phyloP scores from a whole-genome alignment of 2,113 vertebrate genomes.

The Anhinga rufa region DNA sequence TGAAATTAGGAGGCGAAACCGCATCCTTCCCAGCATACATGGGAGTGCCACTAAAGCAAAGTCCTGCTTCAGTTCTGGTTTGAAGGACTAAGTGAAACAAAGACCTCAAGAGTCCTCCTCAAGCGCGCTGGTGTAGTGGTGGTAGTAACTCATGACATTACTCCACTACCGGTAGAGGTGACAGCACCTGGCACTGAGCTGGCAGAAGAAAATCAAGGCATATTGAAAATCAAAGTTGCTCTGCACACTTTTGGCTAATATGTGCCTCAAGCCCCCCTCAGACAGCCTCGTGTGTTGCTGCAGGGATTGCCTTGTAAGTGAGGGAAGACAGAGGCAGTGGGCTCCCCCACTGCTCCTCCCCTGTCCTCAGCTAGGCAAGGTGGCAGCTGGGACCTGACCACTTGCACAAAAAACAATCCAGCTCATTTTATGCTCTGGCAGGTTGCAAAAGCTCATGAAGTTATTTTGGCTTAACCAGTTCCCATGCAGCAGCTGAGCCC shows the following conservation, averaged over 20 bases:
- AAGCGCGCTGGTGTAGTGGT: rapidly evolving
- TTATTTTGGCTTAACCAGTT: neutral
- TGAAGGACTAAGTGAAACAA: neutral
- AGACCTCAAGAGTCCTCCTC: neutral
- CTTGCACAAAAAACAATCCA: neutral
- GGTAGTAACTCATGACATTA: neutral
- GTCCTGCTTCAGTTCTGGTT: neutral
- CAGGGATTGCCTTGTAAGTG: neutral
- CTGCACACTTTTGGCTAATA: neutral
- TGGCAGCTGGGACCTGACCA: neutral
- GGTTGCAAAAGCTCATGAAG: neutral
- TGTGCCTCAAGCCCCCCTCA: neutral
- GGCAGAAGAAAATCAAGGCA: neutral
- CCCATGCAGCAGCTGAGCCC: neutral
- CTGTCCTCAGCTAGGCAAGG: neutral
- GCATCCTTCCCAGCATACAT: neutral
- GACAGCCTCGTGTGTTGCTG: neutral
- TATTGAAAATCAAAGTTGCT: neutral
- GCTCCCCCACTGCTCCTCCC: neutral
- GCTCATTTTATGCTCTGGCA: neutral
- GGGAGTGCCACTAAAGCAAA: neutral
- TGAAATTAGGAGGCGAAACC: neutral
- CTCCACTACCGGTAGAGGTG: neutral
- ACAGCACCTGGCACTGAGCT: neutral
- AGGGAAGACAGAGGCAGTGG: neutral